Evolutionary conservation across 2,797 vertebrate species (phyloP).

Genomic region (Pangasius macronema): DNA sequence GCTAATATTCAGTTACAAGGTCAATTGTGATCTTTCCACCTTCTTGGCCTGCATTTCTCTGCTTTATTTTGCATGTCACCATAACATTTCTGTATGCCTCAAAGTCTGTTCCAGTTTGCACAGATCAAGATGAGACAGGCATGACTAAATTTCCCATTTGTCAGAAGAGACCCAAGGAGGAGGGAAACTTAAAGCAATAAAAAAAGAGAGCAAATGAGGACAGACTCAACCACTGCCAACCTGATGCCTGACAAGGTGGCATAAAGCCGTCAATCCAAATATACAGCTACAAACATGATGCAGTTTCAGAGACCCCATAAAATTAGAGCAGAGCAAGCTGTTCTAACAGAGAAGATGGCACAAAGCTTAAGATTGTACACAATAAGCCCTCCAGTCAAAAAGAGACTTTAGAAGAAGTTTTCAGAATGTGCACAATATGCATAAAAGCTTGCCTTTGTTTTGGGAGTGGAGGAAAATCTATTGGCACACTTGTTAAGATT

Average conservation of each 20-base stretch:
- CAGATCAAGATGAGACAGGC: conserved; percentile 52
- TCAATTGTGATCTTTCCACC: conserved; percentile 16
- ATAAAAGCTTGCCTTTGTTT: neutral
- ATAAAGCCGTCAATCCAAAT: conserved; percentile 12
- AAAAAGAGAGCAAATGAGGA: conserved; percentile 35
- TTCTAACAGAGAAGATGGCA: neutral
- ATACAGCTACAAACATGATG: neutral
- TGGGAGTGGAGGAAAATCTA: neutral
- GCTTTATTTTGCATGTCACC: conserved; percentile 33
- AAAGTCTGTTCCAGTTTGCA: conserved; percentile 32
- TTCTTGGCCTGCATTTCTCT: conserved; percentile 10
- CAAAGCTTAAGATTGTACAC: neutral
- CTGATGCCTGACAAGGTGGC: conserved; percentile 26
- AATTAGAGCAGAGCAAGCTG: neutral
- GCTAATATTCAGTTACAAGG: neutral
- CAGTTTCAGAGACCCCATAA: conserved; percentile 23
- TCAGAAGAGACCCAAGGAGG: conserved; percentile 5
- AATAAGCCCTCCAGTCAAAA: neutral
- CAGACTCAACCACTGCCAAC: neutral
- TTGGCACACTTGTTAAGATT: neutral
- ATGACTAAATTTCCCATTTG: conserved; percentile 24
- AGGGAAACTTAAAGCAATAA: conserved; percentile 3
- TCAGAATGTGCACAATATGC: neutral
- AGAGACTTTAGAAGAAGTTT: neutral
- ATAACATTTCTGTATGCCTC: conserved; percentile 30